Evolutionary conservation across 1,140 invertebrate genomes (phyloP).

Genomic region (Drosophila sturtevanti): DNA sequence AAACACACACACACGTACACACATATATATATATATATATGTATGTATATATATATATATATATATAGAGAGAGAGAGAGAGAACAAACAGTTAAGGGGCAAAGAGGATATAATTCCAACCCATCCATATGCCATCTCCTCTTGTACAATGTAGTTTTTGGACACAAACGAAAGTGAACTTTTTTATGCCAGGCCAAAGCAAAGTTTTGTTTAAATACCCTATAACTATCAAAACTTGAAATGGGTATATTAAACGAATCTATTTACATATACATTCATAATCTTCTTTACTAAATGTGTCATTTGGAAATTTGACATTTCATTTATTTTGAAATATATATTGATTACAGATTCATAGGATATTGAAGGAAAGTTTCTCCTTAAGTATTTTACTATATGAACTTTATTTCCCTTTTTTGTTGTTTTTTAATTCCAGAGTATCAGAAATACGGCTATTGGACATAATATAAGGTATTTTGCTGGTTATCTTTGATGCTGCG

Average conservation of each 20-base stretch:
- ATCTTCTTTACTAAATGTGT: too few relatives aligned
- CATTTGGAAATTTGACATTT: too few relatives aligned
- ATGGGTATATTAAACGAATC: not conserved
- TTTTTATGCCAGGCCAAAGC: conserved; percentile 69
- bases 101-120: conserved; percentile 7
- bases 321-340: too few relatives aligned
- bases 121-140: conserved; percentile 7
- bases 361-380: too few relatives aligned
- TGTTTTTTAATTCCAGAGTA: not conserved
- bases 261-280: not conserved
- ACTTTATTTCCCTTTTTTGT: not conserved
- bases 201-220: conserved; percentile 43
- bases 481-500: conserved; percentile 36
- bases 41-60: not conserved
- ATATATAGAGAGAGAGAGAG: not conserved
- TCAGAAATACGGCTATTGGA: not conserved
- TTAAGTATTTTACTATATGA: too few relatives aligned
- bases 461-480: not conserved
- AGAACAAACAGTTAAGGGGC: conserved; percentile 1
- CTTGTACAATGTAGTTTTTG: conserved; percentile 61
- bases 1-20: conserved; percentile 7
- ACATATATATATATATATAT: conserved; percentile 1
- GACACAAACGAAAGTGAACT: conserved; percentile 80
- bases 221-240: not conserved
- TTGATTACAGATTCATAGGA: too few relatives aligned